A percentile compares a stretch with the other conserved stretches of the same genome.
phyloP scores from a whole-genome alignment of 2,797 vertebrate genomes.

The Lacerta agilis region DNA sequence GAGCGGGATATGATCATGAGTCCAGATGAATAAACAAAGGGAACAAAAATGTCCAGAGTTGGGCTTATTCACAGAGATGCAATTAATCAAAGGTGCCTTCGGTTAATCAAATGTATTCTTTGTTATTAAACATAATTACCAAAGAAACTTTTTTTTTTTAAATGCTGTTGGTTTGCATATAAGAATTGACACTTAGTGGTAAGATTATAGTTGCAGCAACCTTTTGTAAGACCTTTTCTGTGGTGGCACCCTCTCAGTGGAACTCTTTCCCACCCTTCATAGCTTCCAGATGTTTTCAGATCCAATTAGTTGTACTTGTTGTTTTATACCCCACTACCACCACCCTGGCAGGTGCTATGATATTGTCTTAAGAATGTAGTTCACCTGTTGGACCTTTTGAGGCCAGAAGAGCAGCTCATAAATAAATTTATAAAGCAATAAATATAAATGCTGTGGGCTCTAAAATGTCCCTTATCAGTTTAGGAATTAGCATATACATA shows the following conservation, averaged over 20 bases:
- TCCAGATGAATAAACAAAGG: background rate
- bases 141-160: background rate
- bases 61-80: background rate
- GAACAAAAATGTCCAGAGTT: background rate
- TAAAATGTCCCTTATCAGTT: conserved; percentile 28
- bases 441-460: background rate
- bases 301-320: too few species aligned
- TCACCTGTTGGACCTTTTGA: too few species aligned
- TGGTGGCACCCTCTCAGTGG: background rate
- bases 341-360: too few species aligned
- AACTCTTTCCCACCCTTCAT: background rate
- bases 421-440: too few species aligned
- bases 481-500: background rate
- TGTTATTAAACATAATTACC: background rate
- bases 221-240: background rate
- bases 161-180: background rate
- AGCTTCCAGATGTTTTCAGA: too few species aligned
- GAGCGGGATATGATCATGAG: background rate
- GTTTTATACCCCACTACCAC: too few species aligned
- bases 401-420: too few species aligned
- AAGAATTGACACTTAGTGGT: background rate
- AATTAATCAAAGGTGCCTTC: background rate
- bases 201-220: background rate
- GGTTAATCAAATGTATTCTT: background rate
- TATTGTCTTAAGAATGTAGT: too few species aligned